Evolutionary conservation across 2,797 vertebrate species (phyloP), one percentile per base, ranked within the genome.

Genomic region (Salarias fasciatus): DNA sequence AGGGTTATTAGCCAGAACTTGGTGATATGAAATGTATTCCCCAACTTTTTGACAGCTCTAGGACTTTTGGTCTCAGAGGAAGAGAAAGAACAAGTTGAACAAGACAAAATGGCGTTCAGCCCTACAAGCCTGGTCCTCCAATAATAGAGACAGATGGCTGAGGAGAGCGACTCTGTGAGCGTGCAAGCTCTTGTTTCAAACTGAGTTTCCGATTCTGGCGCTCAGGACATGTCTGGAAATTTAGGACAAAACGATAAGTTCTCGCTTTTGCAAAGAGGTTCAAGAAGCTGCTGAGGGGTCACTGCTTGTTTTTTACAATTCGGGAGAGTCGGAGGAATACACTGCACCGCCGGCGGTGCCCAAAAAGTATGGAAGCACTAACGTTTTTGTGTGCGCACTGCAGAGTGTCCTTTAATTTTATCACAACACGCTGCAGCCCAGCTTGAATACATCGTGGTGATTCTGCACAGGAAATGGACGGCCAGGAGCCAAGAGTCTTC

Each of bases 111-210:
- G 43, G 1, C 51, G 29, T 52, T 72, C 64, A 53, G 13, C 37
- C 41, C 45, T 48, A 14, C 29, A 30, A 42, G 13, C 36, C 57
- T 72, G 31, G 38, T 49, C 15, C 31, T 69, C 43, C 58, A 41
- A 38, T 64, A 55, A 66, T 11, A 43, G 30, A 44, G 60, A 77
- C 15, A 28, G 44, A 61, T 52, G 43, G 49, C 40, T 57, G 60
- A 57, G 35, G 8, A 53, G 43, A 46, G 48, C 35, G 47, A 42
- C 44, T 67, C 33, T 63, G 50, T 11, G 45, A 46, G n/a, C 53
- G 24, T 31, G 48, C 55, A 31, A 44, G 11, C 38, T 48, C 13
- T 30, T 46, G 40, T 30, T 9, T n/a, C 49, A 35, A 58, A 38
- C 14, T 64, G 11, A 46, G 41, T 12, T 53, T 57, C 49, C 31